phyloP scores from a whole-genome alignment of 1,140 invertebrate species.

The Temnothorax longispinosus region DNA sequence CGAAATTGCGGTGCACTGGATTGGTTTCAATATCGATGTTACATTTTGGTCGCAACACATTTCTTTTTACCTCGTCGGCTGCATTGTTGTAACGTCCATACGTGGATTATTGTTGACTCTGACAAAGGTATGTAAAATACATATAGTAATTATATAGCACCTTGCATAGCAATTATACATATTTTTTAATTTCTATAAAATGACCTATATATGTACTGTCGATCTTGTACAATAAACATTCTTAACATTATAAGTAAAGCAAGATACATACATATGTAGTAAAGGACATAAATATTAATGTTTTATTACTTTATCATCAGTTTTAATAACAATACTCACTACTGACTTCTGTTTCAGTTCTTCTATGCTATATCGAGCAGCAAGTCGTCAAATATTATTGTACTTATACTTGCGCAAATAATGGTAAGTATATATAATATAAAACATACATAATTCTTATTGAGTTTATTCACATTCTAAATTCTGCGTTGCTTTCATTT shows the following conservation, averaged over 20 bases:
- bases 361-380: constrained; percentile 99
- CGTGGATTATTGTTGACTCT: constrained; percentile 97
- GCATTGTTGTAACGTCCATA: constrained; percentile 99
- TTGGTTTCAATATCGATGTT: constrained; percentile 98
- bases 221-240: constrained; percentile 3
- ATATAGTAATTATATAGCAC: background rate
- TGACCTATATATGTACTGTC: constrained; percentile 40
- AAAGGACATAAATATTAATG: background rate
- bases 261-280: background rate
- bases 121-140: constrained; percentile 92
- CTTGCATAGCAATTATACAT: constrained; percentile 13
- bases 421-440: constrained; percentile 90
- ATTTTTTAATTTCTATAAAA: constrained; percentile 42
- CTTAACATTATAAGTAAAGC: constrained; percentile 9
- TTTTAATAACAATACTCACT: constrained; percentile 45
- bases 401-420: constrained; percentile 98
- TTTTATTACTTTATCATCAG: constrained; percentile 32
- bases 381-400: constrained; percentile 99
- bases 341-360: constrained; percentile 91
- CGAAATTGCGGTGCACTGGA: constrained; percentile 98
- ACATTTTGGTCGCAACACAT: constrained; percentile 99
- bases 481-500: constrained; percentile 62
- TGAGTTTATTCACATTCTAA: background rate
- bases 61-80: constrained; percentile 98
- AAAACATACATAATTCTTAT: background rate